These are phyloP conservation scores for Rafetus swinhoei DNA, from an alignment of 2,113 vertebrate species.

Conservation along the genomic window DNA sequence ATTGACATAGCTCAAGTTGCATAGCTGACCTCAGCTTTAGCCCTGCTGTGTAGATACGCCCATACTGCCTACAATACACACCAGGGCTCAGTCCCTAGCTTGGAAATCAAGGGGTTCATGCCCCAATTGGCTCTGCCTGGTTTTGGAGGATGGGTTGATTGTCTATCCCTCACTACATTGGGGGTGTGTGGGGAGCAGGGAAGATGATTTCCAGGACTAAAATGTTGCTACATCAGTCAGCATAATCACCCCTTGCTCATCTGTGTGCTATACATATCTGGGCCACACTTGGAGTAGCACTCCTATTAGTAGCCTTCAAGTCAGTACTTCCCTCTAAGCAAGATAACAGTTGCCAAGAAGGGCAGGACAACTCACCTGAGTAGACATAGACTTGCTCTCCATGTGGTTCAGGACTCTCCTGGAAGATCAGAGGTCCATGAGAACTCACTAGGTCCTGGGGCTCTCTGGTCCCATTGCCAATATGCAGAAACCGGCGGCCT, in stretches of 20 bases:
- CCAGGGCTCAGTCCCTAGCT: too few relatives aligned
- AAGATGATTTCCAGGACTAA: background rate
- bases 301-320: background rate
- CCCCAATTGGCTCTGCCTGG: background rate
- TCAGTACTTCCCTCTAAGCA: too few relatives aligned
- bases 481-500: background rate
- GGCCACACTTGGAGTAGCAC: background rate
- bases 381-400: background rate
- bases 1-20: too few relatives aligned
- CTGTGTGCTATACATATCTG: background rate
- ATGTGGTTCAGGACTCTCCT: background rate
- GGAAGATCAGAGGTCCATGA: slow-evolving; percentile 33
- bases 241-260: background rate
- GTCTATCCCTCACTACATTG: background rate
- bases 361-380: background rate
- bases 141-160: background rate
- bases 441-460: slow-evolving; percentile 38
- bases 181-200: background rate
- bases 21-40: too few relatives aligned
- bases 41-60: too few relatives aligned
- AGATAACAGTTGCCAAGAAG: background rate
- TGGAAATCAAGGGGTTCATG: too few relatives aligned
- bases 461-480: background rate
- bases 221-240: background rate
- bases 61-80: too few relatives aligned